A percentile compares a stretch with the other conserved stretches of the same genome.
These are phyloP conservation scores for Leistus spinibarbis DNA, from an alignment of 2,888 invertebrate species.

Conservation along the genomic window DNA sequence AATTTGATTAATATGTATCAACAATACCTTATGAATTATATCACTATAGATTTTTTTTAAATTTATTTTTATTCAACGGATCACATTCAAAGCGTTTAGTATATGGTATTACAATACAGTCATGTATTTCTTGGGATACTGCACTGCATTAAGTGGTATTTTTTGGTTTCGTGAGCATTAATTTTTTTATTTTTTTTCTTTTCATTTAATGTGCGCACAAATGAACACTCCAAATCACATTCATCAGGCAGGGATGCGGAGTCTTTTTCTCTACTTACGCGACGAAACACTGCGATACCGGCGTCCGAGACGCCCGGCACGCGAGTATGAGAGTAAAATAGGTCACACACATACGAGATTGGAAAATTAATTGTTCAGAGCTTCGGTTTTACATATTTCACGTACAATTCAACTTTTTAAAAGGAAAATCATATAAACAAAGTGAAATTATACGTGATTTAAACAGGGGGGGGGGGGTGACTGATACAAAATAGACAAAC, in stretches of 20 bases:
- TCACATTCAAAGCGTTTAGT: slow-evolving; percentile 39
- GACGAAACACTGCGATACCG: neutral
- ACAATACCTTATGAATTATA: slow-evolving; percentile 38
- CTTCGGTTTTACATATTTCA: slow-evolving; percentile 34
- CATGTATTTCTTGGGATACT: neutral
- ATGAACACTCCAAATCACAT: slow-evolving; percentile 20
- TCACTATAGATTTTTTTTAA: slow-evolving; percentile 29
- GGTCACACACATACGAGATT: neutral
- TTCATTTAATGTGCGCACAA: slow-evolving; percentile 28
- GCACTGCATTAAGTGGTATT: slow-evolving; percentile 8
- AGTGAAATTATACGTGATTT: neutral
- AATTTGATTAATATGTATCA: slow-evolving; percentile 31
- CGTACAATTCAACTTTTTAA: slow-evolving; percentile 17
- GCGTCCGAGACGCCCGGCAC: slow-evolving; percentile 2
- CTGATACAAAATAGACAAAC: neutral
- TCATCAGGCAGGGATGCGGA: neutral
- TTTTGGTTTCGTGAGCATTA: neutral
- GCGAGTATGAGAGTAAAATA: neutral
- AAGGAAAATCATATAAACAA: neutral
- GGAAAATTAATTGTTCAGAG: slow-evolving; percentile 16
- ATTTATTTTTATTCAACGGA: slow-evolving; percentile 25
- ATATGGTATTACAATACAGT: slow-evolving; percentile 23
- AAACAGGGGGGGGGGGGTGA: neutral
- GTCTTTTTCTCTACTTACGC: neutral
- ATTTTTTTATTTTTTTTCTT: neutral